A percentile compares a stretch with the other conserved stretches of the same genome.
Evolutionary conservation across 1,140 invertebrate genomes (phyloP).

Genomic region (Drosophila truncata): DNA sequence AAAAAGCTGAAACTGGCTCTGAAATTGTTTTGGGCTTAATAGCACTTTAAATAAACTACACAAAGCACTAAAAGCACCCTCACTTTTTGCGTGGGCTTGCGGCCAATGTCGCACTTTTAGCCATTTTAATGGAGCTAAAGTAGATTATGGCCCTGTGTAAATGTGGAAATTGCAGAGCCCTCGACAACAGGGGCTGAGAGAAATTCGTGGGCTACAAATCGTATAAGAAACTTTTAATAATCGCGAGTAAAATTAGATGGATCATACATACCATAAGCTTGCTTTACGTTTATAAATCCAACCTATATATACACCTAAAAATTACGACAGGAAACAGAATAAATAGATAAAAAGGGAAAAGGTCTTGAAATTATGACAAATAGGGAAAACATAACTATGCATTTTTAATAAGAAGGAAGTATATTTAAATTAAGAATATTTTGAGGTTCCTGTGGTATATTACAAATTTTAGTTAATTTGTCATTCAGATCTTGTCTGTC

Average conservation of each 20-base stretch:
- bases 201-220: conserved; percentile 19
- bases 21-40: conserved; percentile 78
- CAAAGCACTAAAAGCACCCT: conserved; percentile 57
- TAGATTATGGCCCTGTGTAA: conserved; percentile 68
- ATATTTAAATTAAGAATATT: neutral
- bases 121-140: conserved; percentile 70
- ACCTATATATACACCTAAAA: neutral
- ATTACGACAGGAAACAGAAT: too few species aligned
- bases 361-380: too few species aligned
- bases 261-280: conserved; percentile 10
- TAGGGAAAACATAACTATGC: too few species aligned
- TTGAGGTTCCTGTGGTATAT: neutral
- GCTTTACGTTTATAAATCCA: conserved; percentile 1
- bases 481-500: neutral
- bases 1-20: conserved; percentile 24
- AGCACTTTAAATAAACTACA: conserved; percentile 82
- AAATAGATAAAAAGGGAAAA: too few species aligned
- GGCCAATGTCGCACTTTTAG: conserved; percentile 62
- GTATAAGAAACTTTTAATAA: conserved; percentile 45
- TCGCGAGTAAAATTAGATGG: conserved; percentile 36
- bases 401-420: too few species aligned
- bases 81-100: conserved; percentile 21
- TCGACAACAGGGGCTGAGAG: conserved; percentile 1
- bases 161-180: conserved; percentile 67
- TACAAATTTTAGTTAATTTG: neutral